These are phyloP conservation scores for Empidonax traillii DNA, from an alignment of 2,113 vertebrate species.

Conservation along the genomic window DNA sequence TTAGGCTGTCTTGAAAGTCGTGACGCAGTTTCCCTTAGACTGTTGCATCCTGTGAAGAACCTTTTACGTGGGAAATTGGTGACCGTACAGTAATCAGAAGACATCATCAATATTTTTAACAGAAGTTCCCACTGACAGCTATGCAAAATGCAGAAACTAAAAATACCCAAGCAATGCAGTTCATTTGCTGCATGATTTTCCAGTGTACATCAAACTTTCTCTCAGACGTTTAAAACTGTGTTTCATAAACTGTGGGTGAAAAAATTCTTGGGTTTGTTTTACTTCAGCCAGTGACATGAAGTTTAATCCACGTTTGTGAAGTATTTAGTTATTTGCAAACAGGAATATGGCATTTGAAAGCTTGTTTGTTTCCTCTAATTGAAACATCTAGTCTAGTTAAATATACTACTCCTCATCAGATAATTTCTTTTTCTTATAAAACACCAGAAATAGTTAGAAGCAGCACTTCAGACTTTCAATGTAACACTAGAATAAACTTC, in stretches of 20 bases:
- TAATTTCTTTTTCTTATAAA: not conserved
- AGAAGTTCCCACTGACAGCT: not conserved
- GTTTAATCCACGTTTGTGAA: not conserved
- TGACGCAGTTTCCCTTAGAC: not conserved
- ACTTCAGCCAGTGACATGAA: not conserved
- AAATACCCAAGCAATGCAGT: not conserved
- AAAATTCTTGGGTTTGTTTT: not conserved
- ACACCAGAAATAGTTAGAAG: not conserved
- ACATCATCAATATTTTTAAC: not conserved
- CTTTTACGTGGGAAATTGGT: not conserved
- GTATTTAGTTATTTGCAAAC: not conserved
- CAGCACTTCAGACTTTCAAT: not conserved
- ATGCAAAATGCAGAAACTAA: not conserved
- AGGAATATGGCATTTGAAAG: not conserved
- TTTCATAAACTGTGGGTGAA: not conserved
- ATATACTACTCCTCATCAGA: not conserved
- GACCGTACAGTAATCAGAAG: not conserved
- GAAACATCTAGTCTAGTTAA: not conserved
- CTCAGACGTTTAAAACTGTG: not conserved
- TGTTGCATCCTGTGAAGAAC: constrained; percentile 13
- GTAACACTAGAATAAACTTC: not conserved
- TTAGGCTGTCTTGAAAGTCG: not conserved
- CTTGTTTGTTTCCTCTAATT: not conserved
- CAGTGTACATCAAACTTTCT: not conserved
- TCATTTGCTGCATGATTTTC: not conserved